These are phyloP conservation scores for Hippoglossus hippoglossus DNA, from an alignment of 2,797 vertebrate species.

Conservation along the genomic window DNA sequence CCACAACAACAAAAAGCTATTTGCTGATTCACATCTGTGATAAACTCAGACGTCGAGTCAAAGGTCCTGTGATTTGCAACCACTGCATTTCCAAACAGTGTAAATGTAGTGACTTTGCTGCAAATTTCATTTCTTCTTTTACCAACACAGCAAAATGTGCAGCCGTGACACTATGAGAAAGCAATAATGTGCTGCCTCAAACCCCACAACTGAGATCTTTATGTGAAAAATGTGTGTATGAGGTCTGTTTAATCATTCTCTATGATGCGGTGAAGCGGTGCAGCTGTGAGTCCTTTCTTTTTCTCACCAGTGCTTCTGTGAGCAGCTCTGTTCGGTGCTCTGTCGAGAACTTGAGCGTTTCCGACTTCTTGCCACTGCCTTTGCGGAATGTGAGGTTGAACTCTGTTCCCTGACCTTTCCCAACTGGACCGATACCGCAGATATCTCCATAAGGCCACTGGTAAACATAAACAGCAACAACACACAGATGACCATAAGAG, in stretches of 20 bases:
- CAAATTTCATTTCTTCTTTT: background rate
- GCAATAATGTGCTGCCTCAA: constrained; percentile 3
- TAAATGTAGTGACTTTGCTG: background rate
- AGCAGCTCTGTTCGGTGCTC: constrained; percentile 99
- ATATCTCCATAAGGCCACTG: constrained; percentile 99
- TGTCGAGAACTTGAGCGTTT: constrained; percentile 98
- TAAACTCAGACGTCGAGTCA: constrained; percentile 20
- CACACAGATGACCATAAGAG: constrained; percentile 8
- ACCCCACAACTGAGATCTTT: background rate
- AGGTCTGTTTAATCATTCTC: background rate
- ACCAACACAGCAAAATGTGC: constrained; percentile 27
- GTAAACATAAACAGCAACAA: constrained; percentile 6
- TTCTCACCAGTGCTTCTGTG: constrained; percentile 95
- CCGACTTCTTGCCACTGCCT: constrained; percentile 95
- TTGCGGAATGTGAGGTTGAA: constrained; percentile 99
- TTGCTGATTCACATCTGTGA: constrained; percentile 31
- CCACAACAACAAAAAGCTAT: constrained; percentile 11
- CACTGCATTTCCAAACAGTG: constrained; percentile 19
- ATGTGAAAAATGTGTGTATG: background rate
- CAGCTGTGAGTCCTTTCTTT: background rate
- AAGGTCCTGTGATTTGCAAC: constrained; percentile 29
- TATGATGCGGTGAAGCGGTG: background rate
- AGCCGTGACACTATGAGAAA: constrained; percentile 2
- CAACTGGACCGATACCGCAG: constrained; percentile 94
- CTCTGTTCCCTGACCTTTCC: constrained; percentile 97